Evolutionary conservation across 2,113 vertebrate species (phyloP), one percentile per base, ranked within the genome.

Genomic region (Etia nguti): DNA sequence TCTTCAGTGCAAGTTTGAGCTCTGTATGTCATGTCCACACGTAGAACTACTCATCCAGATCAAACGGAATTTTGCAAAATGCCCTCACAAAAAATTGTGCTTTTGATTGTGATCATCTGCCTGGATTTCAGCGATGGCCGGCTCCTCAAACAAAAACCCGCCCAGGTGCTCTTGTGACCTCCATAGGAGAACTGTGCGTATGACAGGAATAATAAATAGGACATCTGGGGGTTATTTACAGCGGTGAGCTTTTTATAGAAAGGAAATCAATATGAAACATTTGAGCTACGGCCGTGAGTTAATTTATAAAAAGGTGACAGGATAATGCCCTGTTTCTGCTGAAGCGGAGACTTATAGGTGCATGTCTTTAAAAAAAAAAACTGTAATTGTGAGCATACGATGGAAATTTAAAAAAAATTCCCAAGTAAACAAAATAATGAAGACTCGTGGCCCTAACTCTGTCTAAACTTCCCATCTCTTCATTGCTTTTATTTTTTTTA

Each of bases 201-300:
- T 89, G 75, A 90, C 60, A 43, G 73, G 73, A 95, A 95, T 96
- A 93, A 95, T 94, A 93, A 93, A 95, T 91, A 93, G 38, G 57
- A 70, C 80, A 91, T 92, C 85, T 84, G 57, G 73, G 84, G 85
- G 24, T 6, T 91, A 94, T 93, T 87, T 94, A 95, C 90, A 94
- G 26, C 84, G 60, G 73, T 12, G 36, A 20, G 82, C 46, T 94
- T 89, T 93, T 87, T 91, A 93, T 85, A 92, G 50, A 60, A 52
- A 54, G 73, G 26, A 52, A 31, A 77, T 52, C 73, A 62, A 79
- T 50, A 87, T 36, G 91, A 90, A 92, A 68, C 57, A 68, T 57
- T 36, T 20, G 46, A 77, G 83, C 92, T 92, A 92, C 90, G 88
- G 82, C 86, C 83, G 85, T 80, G 80, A 86, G 26, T 79, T 13